Evolutionary conservation across 2,797 vertebrate genomes (phyloP).

Genomic region (Pangasius djambal): DNA sequence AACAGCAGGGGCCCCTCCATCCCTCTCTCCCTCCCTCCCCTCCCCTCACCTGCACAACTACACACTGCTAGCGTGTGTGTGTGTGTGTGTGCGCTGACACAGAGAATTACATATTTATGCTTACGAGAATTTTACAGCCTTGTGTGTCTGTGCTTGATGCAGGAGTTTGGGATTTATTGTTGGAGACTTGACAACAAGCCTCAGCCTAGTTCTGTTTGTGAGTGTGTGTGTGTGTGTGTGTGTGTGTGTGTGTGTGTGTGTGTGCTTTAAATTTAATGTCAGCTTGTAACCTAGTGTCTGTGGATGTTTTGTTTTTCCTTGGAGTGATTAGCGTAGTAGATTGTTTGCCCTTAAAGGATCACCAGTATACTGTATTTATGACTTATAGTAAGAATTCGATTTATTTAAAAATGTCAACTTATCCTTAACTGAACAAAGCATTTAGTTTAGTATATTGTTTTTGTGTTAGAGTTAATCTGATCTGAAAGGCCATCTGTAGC

Average conservation of each 20-base stretch:
- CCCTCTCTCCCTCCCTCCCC: slow-evolving; percentile 19
- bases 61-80: background rate
- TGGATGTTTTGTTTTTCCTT: slow-evolving; percentile 35
- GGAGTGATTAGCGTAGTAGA: slow-evolving; percentile 43
- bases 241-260: slow-evolving; percentile 70
- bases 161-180: slow-evolving; percentile 57
- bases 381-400: background rate
- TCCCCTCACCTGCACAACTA: slow-evolving; percentile 3
- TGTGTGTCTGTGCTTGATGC: slow-evolving; percentile 43
- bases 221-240: slow-evolving; percentile 50
- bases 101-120: slow-evolving; percentile 44
- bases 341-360: background rate
- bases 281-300: slow-evolving; percentile 50
- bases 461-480: slow-evolving; percentile 45
- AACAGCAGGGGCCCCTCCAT: slow-evolving; percentile 67
- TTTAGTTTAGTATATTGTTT: background rate
- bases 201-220: background rate
- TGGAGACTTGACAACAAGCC: slow-evolving; percentile 39
- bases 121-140: slow-evolving; percentile 47
- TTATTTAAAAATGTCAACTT: background rate
- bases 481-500: slow-evolving; percentile 47
- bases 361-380: background rate
- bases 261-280: slow-evolving; percentile 70
- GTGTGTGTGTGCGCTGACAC: background rate
- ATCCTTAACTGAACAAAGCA: background rate